These are phyloP conservation scores for Bombus huntii DNA, from an alignment of 1,140 invertebrate genomes.

Conservation along the genomic window DNA sequence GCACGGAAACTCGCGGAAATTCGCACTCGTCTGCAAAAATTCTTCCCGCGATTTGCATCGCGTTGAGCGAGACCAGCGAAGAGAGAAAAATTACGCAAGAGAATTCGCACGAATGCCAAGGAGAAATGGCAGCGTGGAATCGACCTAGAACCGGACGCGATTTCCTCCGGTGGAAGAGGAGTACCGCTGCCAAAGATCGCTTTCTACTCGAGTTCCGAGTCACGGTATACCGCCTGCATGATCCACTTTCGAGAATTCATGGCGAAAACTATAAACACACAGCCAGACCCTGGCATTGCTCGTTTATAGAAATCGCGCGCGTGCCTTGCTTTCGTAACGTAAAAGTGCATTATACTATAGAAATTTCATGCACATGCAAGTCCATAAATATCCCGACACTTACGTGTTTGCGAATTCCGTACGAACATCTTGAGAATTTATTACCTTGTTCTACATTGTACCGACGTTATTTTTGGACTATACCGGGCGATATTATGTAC, in stretches of 20 bases:
- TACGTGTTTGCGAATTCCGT: no score
- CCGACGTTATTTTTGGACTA: no score
- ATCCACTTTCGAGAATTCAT: constrained; percentile 55
- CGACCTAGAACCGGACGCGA: background rate
- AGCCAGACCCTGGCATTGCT: background rate
- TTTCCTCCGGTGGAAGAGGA: background rate
- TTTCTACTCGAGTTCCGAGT: constrained; percentile 42
- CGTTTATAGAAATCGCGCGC: background rate
- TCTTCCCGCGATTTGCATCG: background rate
- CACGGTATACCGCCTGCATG: constrained; percentile 1
- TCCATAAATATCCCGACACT: no score
- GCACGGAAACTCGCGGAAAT: background rate
- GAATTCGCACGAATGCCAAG: background rate
- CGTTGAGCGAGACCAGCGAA: no score
- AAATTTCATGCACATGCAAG: no score
- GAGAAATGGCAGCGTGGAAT: constrained; percentile 8
- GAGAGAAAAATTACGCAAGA: background rate
- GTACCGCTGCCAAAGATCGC: background rate
- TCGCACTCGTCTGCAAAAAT: background rate
- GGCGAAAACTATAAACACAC: constrained; percentile 1
- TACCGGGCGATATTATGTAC: no score
- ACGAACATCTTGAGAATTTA: no score
- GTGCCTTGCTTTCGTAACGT: background rate
- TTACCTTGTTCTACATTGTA: no score
- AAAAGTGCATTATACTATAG: background rate